Conservation (phyloP, 92 coral and sea anemone genomes). For the Porites evermanni region DNA sequence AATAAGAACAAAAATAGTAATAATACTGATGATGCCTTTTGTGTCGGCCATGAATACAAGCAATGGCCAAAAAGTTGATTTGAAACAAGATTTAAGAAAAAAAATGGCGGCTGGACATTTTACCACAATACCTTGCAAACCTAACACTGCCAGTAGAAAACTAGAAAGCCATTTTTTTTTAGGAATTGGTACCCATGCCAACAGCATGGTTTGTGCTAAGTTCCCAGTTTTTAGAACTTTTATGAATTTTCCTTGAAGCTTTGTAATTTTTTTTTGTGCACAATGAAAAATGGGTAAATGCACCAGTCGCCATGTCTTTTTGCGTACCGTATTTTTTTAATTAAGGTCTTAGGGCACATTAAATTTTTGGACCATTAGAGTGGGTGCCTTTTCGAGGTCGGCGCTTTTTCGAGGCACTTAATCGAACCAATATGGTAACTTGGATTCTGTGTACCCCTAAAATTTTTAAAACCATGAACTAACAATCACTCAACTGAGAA, state of each 20-base stretch:
- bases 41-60: too few relatives aligned
- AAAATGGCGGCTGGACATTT: slow-evolving; percentile 7
- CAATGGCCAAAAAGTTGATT: too few relatives aligned
- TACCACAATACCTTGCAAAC: slow-evolving; percentile 2
- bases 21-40: too few relatives aligned
- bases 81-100: neutral
- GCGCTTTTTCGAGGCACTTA: neutral
- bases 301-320: too few relatives aligned
- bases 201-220: neutral
- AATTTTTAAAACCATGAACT: neutral
- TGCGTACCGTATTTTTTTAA: too few relatives aligned
- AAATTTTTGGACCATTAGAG: neutral
- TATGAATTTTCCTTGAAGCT: too few relatives aligned
- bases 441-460: slow-evolving; percentile 3
- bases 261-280: too few relatives aligned
- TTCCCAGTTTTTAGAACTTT: neutral
- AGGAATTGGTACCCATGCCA: neutral
- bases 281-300: too few relatives aligned
- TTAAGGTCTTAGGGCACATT: too few relatives aligned
- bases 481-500: neutral
- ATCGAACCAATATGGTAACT: neutral
- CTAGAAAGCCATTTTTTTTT: neutral
- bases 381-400: neutral
- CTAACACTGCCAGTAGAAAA: neutral
- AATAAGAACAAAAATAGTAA: too few relatives aligned